Evolutionary conservation across 1,140 invertebrate genomes (phyloP).

Genomic region (Lucilia cuprina): DNA sequence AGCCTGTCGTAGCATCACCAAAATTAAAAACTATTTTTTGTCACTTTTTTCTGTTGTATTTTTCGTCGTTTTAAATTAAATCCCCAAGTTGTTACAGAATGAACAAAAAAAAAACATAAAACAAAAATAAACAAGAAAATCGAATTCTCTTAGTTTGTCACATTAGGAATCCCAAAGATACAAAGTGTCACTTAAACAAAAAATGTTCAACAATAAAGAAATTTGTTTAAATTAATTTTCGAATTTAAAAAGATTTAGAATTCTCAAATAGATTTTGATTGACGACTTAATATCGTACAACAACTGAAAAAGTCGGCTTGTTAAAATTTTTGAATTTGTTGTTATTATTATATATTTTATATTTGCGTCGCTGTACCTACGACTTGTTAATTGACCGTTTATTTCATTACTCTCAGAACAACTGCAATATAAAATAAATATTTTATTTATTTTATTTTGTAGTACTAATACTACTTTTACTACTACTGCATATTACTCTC

Average conservation of each 20-base stretch:
- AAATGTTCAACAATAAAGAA: not conserved
- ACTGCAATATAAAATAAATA: not conserved
- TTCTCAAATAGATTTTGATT: not conserved
- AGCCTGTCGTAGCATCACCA: not conserved
- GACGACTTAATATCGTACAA: not conserved
- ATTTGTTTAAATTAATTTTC: not conserved
- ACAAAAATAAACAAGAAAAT: not conserved
- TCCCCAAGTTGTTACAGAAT: not conserved
- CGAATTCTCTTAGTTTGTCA: not conserved
- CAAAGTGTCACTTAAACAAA: not conserved
- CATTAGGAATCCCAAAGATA: not conserved
- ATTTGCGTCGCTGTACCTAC: not conserved
- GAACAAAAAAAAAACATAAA: not conserved
- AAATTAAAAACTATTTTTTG: slow-evolving; percentile 28
- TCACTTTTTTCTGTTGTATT: not conserved
- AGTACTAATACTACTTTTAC: not conserved
- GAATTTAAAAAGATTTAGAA: not conserved
- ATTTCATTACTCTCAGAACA: slow-evolving; percentile 1
- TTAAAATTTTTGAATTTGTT: not conserved
- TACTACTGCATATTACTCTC: not conserved
- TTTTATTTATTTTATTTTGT: not conserved
- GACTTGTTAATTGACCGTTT: not conserved
- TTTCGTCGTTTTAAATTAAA: not conserved
- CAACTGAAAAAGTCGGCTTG: not conserved
- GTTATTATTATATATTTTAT: not conserved